These are phyloP conservation scores for Piliocolobus tephrosceles DNA, from an alignment of 2,113 vertebrate species.

Conservation along the genomic window DNA sequence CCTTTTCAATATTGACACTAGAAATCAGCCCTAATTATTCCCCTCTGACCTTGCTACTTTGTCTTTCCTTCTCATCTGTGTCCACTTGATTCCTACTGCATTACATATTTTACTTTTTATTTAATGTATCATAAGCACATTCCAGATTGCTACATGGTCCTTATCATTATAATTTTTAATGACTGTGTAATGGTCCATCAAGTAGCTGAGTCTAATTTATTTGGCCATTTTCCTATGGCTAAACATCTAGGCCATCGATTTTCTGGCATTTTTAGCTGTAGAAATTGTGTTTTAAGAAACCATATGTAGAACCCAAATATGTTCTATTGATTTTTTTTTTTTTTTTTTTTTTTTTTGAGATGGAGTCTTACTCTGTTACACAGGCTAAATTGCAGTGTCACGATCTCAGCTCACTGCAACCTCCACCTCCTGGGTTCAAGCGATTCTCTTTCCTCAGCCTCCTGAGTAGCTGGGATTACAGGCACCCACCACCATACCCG, in stretches of 20 bases:
- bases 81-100: background rate
- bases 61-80: background rate
- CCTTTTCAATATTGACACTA: background rate
- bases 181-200: constrained; percentile 54
- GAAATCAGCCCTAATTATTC: background rate
- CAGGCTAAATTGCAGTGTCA: no score
- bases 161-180: constrained; percentile 54
- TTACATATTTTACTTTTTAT: background rate
- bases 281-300: constrained; percentile 56
- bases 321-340: constrained; percentile 42
- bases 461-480: no score
- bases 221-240: constrained; percentile 67
- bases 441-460: no score
- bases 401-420: no score
- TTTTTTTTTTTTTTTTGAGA: no score
- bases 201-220: constrained; percentile 64
- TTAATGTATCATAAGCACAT: background rate
- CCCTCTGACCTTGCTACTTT: background rate
- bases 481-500: fast-evolving
- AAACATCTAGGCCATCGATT: constrained; percentile 67
- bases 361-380: no score
- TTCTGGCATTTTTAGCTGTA: constrained; percentile 24
- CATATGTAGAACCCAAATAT: background rate
- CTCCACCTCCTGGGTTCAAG: no score
- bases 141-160: background rate